These are phyloP conservation scores for Thomomys bottae DNA, from an alignment of 2,113 vertebrate species.

Conservation along the genomic window DNA sequence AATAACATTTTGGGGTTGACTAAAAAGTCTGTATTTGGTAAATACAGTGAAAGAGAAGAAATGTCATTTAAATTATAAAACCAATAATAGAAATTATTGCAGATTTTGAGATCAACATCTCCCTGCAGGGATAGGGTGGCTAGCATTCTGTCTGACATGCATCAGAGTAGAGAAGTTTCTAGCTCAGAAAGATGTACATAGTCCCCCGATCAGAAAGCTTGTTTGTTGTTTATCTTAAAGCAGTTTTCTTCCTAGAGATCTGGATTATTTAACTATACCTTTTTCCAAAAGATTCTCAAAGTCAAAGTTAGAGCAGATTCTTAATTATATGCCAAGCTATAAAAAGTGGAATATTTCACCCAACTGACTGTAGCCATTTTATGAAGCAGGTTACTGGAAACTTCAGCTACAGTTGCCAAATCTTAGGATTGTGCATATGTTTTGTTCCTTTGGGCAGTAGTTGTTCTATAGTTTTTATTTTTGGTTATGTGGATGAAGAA, in stretches of 20 bases:
- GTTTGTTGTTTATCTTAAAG: constrained; percentile 59
- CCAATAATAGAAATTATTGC: constrained; percentile 39
- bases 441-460: constrained; percentile 30
- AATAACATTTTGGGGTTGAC: background rate
- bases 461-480: constrained; percentile 61
- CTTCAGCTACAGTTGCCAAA: constrained; percentile 51
- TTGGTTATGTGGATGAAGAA: constrained; percentile 27
- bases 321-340: constrained; percentile 77
- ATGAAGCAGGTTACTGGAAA: constrained; percentile 30
- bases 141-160: constrained; percentile 22
- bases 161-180: background rate
- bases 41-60: constrained; percentile 24
- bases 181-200: constrained; percentile 48
- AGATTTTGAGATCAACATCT: background rate
- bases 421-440: constrained; percentile 61
- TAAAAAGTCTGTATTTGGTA: constrained; percentile 12
- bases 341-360: constrained; percentile 73
- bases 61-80: constrained; percentile 19
- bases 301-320: constrained; percentile 72
- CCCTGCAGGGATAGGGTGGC: constrained; percentile 32
- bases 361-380: constrained; percentile 62
- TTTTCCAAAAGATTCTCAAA: constrained; percentile 75
- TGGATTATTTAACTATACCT: constrained; percentile 78
- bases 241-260: constrained; percentile 71
- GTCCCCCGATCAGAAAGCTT: constrained; percentile 33